A percentile compares a stretch with the other conserved stretches of the same genome.
Evolutionary conservation across 2,797 vertebrate species (phyloP).

Genomic region (Paratrypauchen microcephalus): DNA sequence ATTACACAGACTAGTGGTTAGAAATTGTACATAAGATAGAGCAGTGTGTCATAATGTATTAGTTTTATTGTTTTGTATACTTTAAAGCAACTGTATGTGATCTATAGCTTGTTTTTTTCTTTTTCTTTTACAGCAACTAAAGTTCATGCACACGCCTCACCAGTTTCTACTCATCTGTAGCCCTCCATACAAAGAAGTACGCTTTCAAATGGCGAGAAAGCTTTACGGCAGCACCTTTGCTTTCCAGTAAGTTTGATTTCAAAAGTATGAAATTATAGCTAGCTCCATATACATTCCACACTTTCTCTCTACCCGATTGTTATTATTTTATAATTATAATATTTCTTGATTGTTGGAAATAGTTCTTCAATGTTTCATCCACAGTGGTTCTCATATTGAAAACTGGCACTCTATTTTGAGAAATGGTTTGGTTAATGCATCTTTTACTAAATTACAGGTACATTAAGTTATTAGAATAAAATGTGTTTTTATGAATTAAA

Average conservation of each 20-base stretch:
- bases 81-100: background rate
- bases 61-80: background rate
- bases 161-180: conserved; percentile 97
- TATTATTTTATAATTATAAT: background rate
- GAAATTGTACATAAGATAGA: conserved; percentile 10
- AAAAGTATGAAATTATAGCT: background rate
- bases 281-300: background rate
- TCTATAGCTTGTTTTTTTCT: background rate
- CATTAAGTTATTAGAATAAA: background rate
- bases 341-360: background rate
- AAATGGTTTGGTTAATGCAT: conserved; percentile 93
- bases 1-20: background rate
- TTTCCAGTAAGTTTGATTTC: conserved; percentile 87
- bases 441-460: conserved; percentile 97
- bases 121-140: conserved; percentile 83
- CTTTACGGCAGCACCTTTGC: conserved; percentile 96
- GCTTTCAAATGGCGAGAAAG: conserved; percentile 91
- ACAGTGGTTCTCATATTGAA: conserved; percentile 87
- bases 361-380: background rate
- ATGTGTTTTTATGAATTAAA: background rate
- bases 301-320: background rate
- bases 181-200: conserved; percentile 92
- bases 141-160: conserved; percentile 97
- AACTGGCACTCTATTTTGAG: conserved; percentile 98
- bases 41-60: conserved; percentile 3